A percentile compares a stretch with the other conserved stretches of the same genome.
Evolutionary conservation across 2,113 vertebrate genomes (phyloP).

Genomic region (Columba livia): DNA sequence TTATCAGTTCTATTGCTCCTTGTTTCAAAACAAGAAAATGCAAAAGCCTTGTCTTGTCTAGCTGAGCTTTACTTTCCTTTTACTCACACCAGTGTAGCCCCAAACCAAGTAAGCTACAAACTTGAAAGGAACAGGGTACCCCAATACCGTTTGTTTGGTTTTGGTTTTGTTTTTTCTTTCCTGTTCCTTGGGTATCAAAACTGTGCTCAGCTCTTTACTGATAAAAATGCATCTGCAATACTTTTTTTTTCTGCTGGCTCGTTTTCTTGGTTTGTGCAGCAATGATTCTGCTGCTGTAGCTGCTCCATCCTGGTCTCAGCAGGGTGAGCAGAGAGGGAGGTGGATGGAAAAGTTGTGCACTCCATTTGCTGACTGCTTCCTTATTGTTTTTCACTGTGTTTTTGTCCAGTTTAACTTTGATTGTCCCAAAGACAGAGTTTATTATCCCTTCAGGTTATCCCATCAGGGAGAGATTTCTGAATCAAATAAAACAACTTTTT

Average conservation of each 20-base stretch:
- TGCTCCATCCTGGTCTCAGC: not conserved
- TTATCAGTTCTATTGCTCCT: not conserved
- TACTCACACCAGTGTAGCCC: not conserved
- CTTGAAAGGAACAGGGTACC: not conserved
- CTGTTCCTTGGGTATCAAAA: not conserved
- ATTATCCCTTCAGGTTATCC: not conserved
- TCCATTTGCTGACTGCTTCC: not conserved
- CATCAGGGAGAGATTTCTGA: not conserved
- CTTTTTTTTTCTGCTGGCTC: not conserved
- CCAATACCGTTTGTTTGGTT: no score
- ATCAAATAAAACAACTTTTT: not conserved
- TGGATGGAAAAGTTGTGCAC: not conserved
- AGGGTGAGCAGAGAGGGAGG: not conserved
- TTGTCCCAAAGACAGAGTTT: not conserved
- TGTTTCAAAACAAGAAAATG: not conserved
- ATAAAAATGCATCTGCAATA: not conserved
- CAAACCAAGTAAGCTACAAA: not conserved
- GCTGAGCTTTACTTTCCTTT: not conserved
- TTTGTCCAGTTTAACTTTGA: not conserved
- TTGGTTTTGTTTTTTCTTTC: not conserved
- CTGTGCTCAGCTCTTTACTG: not conserved
- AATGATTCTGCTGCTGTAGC: not conserved
- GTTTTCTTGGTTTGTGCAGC: not conserved
- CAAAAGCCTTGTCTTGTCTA: not conserved
- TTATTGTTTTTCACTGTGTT: not conserved